A percentile compares a stretch with the other conserved stretches of the same genome.
These are phyloP conservation scores for Hybos culiciformis DNA, from an alignment of 2,888 invertebrate genomes.

Conservation along the genomic window DNA sequence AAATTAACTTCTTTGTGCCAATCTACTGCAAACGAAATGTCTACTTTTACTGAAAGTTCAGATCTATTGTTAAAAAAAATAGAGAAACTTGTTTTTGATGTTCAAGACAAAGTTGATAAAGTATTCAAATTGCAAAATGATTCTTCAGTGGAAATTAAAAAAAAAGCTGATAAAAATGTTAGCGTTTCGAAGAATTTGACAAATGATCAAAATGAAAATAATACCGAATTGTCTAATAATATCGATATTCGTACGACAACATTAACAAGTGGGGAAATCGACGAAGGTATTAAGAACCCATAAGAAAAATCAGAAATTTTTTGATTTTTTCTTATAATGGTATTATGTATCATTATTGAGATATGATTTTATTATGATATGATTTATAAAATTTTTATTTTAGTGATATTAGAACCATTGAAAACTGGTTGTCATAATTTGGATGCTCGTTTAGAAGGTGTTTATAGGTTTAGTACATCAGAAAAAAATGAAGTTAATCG, in stretches of 20 bases:
- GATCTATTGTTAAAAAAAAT: slow-evolving; percentile 27
- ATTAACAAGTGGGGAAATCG: too few species aligned
- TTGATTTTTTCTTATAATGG: too few species aligned
- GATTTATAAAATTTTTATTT: too few species aligned
- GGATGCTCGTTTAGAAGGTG: slow-evolving; percentile 29
- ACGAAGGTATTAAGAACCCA: neutral
- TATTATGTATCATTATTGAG: too few species aligned
- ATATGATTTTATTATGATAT: too few species aligned
- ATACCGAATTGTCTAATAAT: neutral
- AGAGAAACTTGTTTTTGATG: slow-evolving; percentile 21
- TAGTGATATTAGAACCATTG: slow-evolving; percentile 23
- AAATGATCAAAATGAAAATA: neutral
- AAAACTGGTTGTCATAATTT: slow-evolving; percentile 36
- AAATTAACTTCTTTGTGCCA: slow-evolving; percentile 22
- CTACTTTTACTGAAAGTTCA: slow-evolving; percentile 28
- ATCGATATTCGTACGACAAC: too few species aligned
- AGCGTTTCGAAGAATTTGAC: neutral
- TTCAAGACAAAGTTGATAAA: slow-evolving; percentile 19
- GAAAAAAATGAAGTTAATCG: slow-evolving; percentile 26
- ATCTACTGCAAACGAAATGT: slow-evolving; percentile 23
- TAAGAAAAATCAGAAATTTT: too few species aligned
- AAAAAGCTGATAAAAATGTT: slow-evolving; percentile 10
- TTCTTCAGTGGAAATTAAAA: slow-evolving; percentile 11
- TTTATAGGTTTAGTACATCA: slow-evolving; percentile 30
- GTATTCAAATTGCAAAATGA: slow-evolving; percentile 12